Percentiles rank a stretch among this genome's conserved stretches.
These are phyloP conservation scores for Sialia sialis DNA, from an alignment of 2,113 vertebrate genomes.

Conservation along the genomic window DNA sequence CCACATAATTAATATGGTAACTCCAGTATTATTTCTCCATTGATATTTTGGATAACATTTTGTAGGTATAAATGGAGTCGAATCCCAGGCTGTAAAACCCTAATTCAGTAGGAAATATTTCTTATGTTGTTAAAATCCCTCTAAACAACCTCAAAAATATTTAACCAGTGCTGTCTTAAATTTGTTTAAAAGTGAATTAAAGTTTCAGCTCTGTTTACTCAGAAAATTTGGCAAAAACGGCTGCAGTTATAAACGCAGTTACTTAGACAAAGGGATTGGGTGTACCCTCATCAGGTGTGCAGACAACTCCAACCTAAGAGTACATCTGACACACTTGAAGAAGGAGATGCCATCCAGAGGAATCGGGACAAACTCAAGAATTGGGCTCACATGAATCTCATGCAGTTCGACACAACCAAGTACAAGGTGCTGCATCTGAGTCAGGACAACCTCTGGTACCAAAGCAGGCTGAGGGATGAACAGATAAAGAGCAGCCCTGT, in stretches of 20 bases:
- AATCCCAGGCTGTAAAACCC: background rate
- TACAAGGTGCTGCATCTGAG: background rate
- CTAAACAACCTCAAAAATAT: background rate
- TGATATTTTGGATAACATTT: background rate
- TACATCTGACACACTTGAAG: background rate
- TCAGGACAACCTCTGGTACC: background rate
- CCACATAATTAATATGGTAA: background rate
- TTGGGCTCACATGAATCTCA: rapidly evolving
- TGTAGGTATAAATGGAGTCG: background rate
- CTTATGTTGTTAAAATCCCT: rapidly evolving
- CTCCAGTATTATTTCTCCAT: background rate
- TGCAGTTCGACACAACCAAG: background rate
- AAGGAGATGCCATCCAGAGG: background rate
- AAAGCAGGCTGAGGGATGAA: background rate
- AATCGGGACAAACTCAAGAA: background rate
- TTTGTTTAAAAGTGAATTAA: background rate
- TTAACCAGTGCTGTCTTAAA: background rate
- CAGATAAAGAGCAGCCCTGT: background rate
- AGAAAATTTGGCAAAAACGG: background rate
- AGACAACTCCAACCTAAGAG: background rate
- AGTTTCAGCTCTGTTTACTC: background rate
- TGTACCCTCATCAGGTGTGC: background rate
- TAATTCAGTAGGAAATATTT: background rate
- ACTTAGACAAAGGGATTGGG: background rate
- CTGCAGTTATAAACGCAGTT: background rate